Conservation (phyloP, 2,113 vertebrate species). For the Halcyon senegalensis region DNA sequence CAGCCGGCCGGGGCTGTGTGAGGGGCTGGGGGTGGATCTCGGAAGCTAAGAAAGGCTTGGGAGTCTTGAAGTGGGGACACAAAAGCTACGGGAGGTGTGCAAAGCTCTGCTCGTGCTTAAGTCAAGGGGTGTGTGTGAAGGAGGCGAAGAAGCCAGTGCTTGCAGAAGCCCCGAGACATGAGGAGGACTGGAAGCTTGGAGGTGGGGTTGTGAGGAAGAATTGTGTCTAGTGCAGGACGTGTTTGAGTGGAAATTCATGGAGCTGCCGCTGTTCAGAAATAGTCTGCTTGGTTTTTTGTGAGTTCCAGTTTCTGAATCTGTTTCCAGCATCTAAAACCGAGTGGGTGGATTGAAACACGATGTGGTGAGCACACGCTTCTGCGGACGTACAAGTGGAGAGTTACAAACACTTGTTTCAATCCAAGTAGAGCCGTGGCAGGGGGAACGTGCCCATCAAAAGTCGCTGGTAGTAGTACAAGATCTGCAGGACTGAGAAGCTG, state of each 20-base stretch:
- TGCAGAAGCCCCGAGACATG: not conserved
- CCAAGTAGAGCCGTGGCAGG: not conserved
- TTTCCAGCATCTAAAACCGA: not conserved
- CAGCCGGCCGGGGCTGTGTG: not conserved
- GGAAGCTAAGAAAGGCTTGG: not conserved
- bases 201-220: not conserved
- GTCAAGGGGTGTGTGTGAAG: not conserved
- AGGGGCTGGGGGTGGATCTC: not conserved
- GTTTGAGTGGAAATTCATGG: not conserved
- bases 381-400: not conserved
- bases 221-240: not conserved
- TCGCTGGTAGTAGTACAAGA: not conserved
- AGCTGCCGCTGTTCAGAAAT: not conserved
- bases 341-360: not conserved
- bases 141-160: not conserved
- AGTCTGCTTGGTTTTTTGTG: not conserved
- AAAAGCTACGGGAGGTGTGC: not conserved
- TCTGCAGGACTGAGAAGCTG: not conserved
- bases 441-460: no score
- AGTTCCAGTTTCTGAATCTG: not conserved
- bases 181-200: not conserved
- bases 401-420: accelerated
- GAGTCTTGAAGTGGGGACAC: not conserved
- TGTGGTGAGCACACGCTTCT: not conserved
- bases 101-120: not conserved